Conservation (phyloP, 2,888 invertebrate species). For the Lithophane socia region DNA sequence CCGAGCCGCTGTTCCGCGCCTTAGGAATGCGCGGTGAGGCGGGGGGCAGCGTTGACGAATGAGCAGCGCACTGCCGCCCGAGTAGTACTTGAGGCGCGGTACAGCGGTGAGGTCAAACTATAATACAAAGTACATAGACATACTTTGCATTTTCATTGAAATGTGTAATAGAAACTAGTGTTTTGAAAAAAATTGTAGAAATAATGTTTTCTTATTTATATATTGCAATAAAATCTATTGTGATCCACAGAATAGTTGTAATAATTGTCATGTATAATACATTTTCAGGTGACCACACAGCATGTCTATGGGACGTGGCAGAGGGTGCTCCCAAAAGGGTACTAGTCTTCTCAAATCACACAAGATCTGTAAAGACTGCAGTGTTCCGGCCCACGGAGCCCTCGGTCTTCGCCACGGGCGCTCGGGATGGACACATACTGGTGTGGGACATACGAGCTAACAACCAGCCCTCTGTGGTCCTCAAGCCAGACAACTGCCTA, state of each 20-base stretch:
- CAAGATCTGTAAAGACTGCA: conserved; percentile 95
- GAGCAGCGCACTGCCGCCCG: too few species aligned
- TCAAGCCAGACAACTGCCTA: conserved; percentile 93
- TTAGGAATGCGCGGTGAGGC: too few species aligned
- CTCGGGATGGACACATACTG: conserved; percentile 96
- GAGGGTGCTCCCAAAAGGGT: conserved; percentile 86
- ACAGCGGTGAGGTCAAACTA: too few species aligned
- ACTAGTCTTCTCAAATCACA: conserved; percentile 93
- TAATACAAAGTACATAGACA: background rate
- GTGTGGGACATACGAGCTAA: conserved; percentile 94
- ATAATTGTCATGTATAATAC: background rate
- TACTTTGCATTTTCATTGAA: background rate
- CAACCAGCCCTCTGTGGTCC: conserved; percentile 81
- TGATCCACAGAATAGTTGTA: background rate
- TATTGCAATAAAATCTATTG: conserved; percentile 2
- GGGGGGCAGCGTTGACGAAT: too few species aligned
- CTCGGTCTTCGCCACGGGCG: conserved; percentile 96
- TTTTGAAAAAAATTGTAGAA: background rate
- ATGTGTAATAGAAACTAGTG: background rate
- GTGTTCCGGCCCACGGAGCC: conserved; percentile 93
- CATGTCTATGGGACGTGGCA: conserved; percentile 94
- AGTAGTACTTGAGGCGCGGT: too few species aligned
- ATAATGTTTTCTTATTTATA: background rate
- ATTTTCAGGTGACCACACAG: conserved; percentile 93
- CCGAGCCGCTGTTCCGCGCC: too few species aligned